Evolutionary conservation across 2,888 invertebrate genomes (phyloP).

Genomic region (Lymantria dispar): DNA sequence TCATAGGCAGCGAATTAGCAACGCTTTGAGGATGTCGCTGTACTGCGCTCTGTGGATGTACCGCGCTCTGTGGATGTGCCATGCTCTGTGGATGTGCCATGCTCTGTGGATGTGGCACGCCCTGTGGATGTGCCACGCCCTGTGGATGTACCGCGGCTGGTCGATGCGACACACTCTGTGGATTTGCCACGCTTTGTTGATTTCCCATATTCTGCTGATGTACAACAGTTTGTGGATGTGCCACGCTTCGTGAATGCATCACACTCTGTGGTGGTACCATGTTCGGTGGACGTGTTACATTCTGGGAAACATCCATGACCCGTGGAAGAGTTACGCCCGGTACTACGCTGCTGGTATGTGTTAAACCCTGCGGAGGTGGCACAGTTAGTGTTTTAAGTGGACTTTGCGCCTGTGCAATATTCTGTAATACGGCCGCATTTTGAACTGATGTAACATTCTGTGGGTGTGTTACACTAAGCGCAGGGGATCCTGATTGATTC

Average conservation of each 20-base stretch:
- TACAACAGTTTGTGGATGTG: not conserved
- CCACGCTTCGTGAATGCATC: not conserved
- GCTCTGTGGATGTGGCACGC: not conserved
- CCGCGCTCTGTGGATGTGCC: not conserved
- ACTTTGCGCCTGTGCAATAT: no score
- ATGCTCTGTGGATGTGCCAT: not conserved
- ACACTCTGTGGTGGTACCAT: no score
- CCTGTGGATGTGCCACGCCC: not conserved
- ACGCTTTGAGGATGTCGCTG: not conserved
- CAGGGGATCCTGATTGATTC: no score
- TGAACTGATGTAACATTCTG: no score
- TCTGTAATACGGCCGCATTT: no score
- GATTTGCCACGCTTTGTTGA: not conserved
- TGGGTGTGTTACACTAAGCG: no score
- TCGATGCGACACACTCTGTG: not conserved
- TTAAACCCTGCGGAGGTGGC: no score
- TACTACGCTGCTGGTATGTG: no score
- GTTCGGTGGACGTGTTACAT: no score
- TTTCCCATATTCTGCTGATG: not conserved
- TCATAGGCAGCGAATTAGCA: not conserved
- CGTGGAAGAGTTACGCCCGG: no score
- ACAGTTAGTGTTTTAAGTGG: no score
- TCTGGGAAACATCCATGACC: no score
- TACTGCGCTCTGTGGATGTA: not conserved
- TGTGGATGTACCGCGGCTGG: not conserved